phyloP scores from a whole-genome alignment of 2,113 vertebrate species.

The Saimiri boliviensis region DNA sequence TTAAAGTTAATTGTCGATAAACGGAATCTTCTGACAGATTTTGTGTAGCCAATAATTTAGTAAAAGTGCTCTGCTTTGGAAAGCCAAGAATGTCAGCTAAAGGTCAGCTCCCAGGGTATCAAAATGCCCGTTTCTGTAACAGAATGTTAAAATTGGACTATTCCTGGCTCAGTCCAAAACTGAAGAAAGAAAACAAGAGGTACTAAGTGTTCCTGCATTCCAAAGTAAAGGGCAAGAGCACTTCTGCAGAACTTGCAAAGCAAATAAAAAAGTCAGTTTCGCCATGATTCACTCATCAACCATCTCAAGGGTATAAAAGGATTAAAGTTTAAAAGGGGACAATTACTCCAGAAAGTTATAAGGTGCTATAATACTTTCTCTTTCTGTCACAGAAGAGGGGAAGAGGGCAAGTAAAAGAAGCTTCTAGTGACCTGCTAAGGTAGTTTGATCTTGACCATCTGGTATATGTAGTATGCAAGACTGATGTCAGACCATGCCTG shows the following conservation, averaged over 20 bases:
- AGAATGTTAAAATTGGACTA: conserved; percentile 51
- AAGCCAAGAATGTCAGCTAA: conserved; percentile 66
- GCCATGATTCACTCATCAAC: not conserved
- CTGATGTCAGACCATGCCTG: not conserved
- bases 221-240: not conserved
- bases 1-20: conserved; percentile 66
- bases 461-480: not conserved
- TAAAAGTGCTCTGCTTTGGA: conserved; percentile 18
- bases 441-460: not conserved
- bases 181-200: conserved; percentile 33
- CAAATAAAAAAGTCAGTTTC: not conserved
- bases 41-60: not conserved
- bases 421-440: not conserved
- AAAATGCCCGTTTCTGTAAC: conserved; percentile 48
- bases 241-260: not conserved
- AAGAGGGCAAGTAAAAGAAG: not conserved
- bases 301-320: not conserved
- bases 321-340: not conserved
- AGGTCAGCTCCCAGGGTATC: conserved; percentile 27
- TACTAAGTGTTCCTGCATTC: not conserved
- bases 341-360: not conserved
- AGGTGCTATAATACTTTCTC: not conserved
- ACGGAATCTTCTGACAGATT: conserved; percentile 44
- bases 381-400: not conserved
- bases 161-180: conserved; percentile 7